Base-by-base conservation (phyloP, 2,113 vertebrate genomes). In the Tenebrosternarchus preto region DNA sequence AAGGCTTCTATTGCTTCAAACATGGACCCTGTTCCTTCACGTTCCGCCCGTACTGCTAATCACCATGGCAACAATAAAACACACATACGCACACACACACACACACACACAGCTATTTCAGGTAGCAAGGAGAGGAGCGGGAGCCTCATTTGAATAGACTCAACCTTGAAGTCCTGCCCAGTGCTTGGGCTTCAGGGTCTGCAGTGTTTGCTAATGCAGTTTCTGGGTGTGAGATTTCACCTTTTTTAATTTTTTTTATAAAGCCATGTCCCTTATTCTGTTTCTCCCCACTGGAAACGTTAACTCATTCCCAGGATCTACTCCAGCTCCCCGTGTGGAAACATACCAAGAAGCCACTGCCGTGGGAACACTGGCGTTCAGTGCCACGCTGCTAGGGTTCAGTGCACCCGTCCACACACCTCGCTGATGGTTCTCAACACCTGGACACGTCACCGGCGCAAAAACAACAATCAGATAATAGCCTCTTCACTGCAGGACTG, bases 1-100 rank as follows among this genome's bases (percentile, higher is more conserved):
- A 93, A 92, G 92, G 89, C 87, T 85, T 88, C 87, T 89, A 87
- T 88, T 88, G 90, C 92, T 93, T 94, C 92, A 93, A 92, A 92
- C 92, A 91, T 82, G 81, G 84, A 71, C 80, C 86, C 84, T 85
- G 87, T 90, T 90, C 88, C 87, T 79, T 64, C 79, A 83, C 82
- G 83, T 81, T 86, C 69, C 78, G 73, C 71, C 83, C 64, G 33
- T 79, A 72, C 33, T 20, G 46, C 84, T 25, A 43, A 87, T 94
- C 83, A 86, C 89, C 90, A 93, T 89, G 88, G 92, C 87, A 92
- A 92, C 92, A 77, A 79, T 77, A 85, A 90, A 90, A 90, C 88
- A 88, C 86, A 82, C 83, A 50, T 9, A 84, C 60, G 61, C 57
- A 71, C 61, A 67, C 11, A 36, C 77, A 73, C 29, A 59, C 24